A percentile compares a stretch with the other conserved stretches of the same genome.
Conservation (phyloP, 2,888 invertebrate species). For the Apeira syringaria region DNA sequence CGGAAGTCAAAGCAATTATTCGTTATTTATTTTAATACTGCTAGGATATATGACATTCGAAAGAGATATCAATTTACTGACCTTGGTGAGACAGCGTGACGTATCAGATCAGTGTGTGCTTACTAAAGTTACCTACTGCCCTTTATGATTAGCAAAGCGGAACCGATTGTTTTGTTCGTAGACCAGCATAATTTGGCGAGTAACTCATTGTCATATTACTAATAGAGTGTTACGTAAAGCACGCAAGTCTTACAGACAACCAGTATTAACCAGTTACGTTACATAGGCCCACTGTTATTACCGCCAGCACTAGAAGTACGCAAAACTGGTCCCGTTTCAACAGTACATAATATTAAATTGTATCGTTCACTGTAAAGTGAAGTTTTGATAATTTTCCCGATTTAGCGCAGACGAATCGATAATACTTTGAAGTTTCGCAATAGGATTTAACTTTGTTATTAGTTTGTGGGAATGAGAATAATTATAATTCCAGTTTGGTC, state of each 20-base stretch:
- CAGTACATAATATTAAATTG: conserved; percentile 40
- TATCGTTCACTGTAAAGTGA: conserved; percentile 49
- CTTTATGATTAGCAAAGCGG: conserved; percentile 69
- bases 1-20: no score
- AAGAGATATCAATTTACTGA: conserved; percentile 54
- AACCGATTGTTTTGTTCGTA: conserved; percentile 64
- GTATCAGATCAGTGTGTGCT: conserved; percentile 40
- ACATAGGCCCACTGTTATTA: conserved; percentile 49
- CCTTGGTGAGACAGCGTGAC: conserved; percentile 67
- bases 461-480: conserved; percentile 26
- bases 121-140: conserved; percentile 58
- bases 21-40: no score
- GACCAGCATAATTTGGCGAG: conserved; percentile 48
- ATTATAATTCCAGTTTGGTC: conserved; percentile 11
- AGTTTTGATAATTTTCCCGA: conserved; percentile 47
- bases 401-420: conserved; percentile 37
- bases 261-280: conserved; percentile 59
- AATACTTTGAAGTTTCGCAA: conserved; percentile 26
- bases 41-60: conserved; percentile 49
- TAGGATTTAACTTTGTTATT: conserved; percentile 18
- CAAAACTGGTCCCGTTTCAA: conserved; percentile 59
- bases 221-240: conserved; percentile 63
- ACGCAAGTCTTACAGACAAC: conserved; percentile 49
- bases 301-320: conserved; percentile 51
- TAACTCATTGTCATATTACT: conserved; percentile 63